Percentiles rank a stretch among this genome's conserved stretches.
Evolutionary conservation across 2,113 vertebrate genomes (phyloP).

Genomic region (Poecilia latipinna): DNA sequence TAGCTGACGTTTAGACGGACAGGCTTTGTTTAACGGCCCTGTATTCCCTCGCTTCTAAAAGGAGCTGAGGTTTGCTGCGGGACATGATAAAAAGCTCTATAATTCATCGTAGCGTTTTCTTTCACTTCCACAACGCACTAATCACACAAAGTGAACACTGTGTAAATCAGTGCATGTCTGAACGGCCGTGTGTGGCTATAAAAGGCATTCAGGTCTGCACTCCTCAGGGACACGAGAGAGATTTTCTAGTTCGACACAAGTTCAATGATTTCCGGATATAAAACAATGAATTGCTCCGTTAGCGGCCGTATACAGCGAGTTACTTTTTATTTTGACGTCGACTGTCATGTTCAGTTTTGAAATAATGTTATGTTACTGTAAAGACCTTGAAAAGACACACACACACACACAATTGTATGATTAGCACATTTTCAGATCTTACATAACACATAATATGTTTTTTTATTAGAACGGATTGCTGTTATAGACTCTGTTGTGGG

Average conservation of each 20-base stretch:
- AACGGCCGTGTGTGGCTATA: conserved; percentile 6
- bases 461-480: conserved; percentile 23
- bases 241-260: conserved; percentile 9
- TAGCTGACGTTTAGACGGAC: background rate
- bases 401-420: background rate
- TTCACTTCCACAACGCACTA: conserved; percentile 22
- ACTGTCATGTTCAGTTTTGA: background rate
- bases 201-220: conserved; percentile 1
- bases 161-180: conserved; percentile 30
- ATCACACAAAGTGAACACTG: conserved; percentile 31
- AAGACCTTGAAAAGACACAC: background rate
- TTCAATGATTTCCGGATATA: conserved; percentile 9
- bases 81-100: conserved; percentile 7
- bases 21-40: background rate
- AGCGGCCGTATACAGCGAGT: conserved; percentile 16
- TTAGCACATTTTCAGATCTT: background rate
- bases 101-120: conserved; percentile 14
- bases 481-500: conserved; percentile 16
- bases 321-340: conserved; percentile 7
- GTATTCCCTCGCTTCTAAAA: background rate
- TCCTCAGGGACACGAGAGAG: conserved; percentile 9
- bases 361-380: background rate
- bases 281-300: conserved; percentile 21
- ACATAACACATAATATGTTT: background rate
- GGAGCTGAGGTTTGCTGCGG: background rate